Percentiles rank a stretch among this genome's conserved stretches.
phyloP scores from a whole-genome alignment of 2,888 invertebrate genomes.

The Lochmaea crataegi region DNA sequence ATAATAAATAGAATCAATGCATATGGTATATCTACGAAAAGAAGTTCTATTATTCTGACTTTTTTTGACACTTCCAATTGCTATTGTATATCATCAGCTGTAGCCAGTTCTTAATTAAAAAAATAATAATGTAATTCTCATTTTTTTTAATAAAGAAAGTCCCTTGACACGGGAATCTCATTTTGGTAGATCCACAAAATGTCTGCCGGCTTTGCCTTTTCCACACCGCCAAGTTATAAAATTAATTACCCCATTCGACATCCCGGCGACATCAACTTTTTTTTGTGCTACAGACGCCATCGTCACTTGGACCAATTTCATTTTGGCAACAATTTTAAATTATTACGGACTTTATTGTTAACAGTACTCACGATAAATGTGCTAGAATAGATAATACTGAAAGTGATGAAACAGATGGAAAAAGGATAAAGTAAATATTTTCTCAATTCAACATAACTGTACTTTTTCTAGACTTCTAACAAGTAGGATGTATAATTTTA shows the following conservation, averaged over 20 bases:
- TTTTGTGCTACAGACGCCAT: background rate
- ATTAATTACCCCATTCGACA: constrained; percentile 15
- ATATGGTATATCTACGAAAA: too few relatives aligned
- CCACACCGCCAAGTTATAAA: constrained; percentile 16
- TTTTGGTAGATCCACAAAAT: constrained; percentile 13
- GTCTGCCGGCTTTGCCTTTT: constrained; percentile 22
- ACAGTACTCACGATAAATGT: too few relatives aligned
- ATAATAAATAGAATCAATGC: background rate
- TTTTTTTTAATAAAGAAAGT: constrained; percentile 13
- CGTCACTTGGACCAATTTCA: background rate
- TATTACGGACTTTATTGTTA: too few relatives aligned
- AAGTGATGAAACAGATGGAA: too few relatives aligned
- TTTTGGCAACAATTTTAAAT: background rate
- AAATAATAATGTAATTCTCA: constrained; percentile 13
- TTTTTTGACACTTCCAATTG: background rate
- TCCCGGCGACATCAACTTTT: background rate
- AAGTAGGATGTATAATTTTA: too few relatives aligned
- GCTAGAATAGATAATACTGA: too few relatives aligned
- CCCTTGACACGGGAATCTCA: constrained; percentile 14
- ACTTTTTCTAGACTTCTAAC: too few relatives aligned
- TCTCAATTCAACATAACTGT: too few relatives aligned
- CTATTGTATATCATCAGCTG: constrained; percentile 10
- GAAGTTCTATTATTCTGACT: too few relatives aligned
- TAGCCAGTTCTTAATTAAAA: constrained; percentile 17
- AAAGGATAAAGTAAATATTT: too few relatives aligned